Conservation (phyloP, 2,797 vertebrate species). For the Uromys caudimaculatus region DNA sequence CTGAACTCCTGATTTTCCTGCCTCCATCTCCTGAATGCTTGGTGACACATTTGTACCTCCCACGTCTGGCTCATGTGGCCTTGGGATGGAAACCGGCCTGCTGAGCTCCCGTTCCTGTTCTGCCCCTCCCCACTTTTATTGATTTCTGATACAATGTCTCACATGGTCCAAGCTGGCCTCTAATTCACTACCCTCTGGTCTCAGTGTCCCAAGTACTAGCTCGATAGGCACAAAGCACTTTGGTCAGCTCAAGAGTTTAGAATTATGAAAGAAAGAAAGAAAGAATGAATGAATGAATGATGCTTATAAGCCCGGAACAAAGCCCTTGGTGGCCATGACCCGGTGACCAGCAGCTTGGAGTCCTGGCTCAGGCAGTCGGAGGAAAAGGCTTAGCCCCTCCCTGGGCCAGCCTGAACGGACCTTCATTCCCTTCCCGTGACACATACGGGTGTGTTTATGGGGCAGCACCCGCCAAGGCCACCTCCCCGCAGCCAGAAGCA, state of each 20-base stretch:
- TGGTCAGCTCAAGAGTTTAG: neutral
- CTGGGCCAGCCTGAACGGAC: neutral
- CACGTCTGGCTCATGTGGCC: neutral
- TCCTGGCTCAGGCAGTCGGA: fast-evolving
- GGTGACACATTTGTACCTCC: neutral
- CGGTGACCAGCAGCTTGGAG: fast-evolving
- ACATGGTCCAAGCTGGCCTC: neutral
- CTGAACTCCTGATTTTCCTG: too few species aligned
- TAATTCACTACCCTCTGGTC: neutral
- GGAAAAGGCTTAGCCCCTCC: neutral
- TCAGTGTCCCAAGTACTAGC: neutral
- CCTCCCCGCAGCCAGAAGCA: neutral
- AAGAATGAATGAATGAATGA: neutral
- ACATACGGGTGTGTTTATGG: neutral
- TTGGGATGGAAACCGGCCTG: neutral
- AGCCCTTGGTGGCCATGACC: neutral
- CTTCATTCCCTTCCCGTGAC: neutral
- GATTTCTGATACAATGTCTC: neutral
- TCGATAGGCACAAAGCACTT: fast-evolving
- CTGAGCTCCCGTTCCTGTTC: neutral
- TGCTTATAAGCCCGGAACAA: neutral
- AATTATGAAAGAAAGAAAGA: neutral
- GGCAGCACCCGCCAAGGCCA: neutral
- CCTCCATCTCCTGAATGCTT: neutral
- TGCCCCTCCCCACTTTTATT: too few species aligned